A percentile compares a stretch with the other conserved stretches of the same genome.
Conservation (phyloP, 2,113 vertebrate genomes). For the Empidonax traillii region DNA sequence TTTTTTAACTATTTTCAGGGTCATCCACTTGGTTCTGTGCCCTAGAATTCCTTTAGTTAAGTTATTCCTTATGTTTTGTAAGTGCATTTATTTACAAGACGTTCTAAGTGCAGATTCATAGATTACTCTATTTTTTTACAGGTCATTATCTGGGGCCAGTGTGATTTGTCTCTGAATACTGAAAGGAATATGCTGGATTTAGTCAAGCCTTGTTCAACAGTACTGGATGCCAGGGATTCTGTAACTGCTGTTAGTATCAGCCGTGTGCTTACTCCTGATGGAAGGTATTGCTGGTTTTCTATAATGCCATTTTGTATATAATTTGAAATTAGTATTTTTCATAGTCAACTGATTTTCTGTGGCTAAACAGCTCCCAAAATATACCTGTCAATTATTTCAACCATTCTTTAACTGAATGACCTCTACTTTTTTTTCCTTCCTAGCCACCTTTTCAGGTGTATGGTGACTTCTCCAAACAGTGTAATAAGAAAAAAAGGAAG, state of each 20-base stretch:
- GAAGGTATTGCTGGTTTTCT: slow-evolving; percentile 74
- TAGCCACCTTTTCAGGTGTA: neutral
- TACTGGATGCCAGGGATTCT: slow-evolving; percentile 87
- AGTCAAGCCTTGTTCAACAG: slow-evolving; percentile 82
- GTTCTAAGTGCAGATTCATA: neutral
- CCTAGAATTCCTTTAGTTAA: neutral
- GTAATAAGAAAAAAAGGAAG: neutral
- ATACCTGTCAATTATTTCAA: neutral
- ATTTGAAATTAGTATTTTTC: neutral
- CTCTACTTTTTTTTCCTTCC: neutral
- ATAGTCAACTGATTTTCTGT: neutral
- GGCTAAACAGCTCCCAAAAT: neutral
- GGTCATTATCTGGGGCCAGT: slow-evolving; percentile 91
- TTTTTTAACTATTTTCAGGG: neutral
- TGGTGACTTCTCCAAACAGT: neutral
- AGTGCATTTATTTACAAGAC: neutral
- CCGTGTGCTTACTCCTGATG: slow-evolving; percentile 69
- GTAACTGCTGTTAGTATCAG: slow-evolving; percentile 89
- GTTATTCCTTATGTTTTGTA: neutral
- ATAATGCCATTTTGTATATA: neutral
- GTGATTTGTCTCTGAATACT: slow-evolving; percentile 39
- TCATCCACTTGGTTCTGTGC: neutral
- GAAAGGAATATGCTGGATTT: slow-evolving; percentile 20
- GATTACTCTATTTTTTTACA: slow-evolving; percentile 35
- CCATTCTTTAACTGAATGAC: neutral